Conservation (phyloP, 2,888 invertebrate genomes). For the Crepidodera aurea region DNA sequence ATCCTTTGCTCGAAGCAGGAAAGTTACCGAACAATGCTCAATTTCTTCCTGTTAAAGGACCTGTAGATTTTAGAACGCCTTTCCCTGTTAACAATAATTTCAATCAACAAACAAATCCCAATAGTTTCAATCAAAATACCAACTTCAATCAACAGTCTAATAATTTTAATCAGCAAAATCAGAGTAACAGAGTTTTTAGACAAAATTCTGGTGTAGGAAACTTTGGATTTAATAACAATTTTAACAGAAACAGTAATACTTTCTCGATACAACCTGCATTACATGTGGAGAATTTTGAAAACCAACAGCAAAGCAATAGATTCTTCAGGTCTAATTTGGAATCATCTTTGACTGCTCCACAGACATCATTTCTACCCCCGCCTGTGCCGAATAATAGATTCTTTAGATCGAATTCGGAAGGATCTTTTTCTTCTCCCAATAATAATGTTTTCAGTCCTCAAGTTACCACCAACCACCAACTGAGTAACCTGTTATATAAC, state of each 20-base stretch:
- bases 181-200: conserved; percentile 52
- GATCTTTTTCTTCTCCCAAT: conserved; percentile 20
- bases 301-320: conserved; percentile 24
- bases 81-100: conserved; percentile 36
- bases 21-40: conserved; percentile 58
- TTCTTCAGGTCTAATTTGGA: conserved; percentile 45
- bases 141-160: conserved; percentile 29
- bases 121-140: conserved; percentile 33
- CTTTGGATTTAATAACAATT: conserved; percentile 30
- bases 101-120: conserved; percentile 34
- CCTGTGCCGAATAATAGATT: conserved; percentile 37
- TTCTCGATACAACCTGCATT: conserved; percentile 43
- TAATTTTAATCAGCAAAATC: conserved; percentile 30
- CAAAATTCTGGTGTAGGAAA: conserved; percentile 53
- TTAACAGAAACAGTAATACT: conserved; percentile 23
- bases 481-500: conserved; percentile 71
- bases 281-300: conserved; percentile 9
- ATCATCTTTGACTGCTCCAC: not conserved
- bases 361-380: conserved; percentile 5
- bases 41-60: conserved; percentile 56
- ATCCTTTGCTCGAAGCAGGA: conserved; percentile 48
- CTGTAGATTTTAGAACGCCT: conserved; percentile 52
- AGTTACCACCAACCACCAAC: conserved; percentile 60
- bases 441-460: conserved; percentile 26
- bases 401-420: conserved; percentile 42